These are phyloP conservation scores for Eledone cirrhosa DNA, from an alignment of 2,888 invertebrate species.

Conservation along the genomic window DNA sequence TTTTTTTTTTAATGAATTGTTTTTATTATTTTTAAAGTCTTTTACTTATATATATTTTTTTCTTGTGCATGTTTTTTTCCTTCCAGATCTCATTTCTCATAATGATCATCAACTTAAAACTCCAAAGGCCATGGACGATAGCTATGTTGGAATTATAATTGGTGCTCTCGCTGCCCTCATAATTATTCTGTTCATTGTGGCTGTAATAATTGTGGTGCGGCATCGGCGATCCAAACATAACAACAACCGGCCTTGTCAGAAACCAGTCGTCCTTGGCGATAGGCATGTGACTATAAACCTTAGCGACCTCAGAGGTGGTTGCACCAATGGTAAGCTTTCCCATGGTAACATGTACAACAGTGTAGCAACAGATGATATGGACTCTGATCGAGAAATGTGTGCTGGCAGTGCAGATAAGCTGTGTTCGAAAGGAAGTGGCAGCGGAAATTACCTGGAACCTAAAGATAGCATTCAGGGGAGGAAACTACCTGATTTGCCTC, in stretches of 20 bases:
- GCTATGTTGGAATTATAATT: conserved; percentile 58
- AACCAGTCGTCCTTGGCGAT: conserved; percentile 47
- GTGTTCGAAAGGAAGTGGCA: conserved; percentile 35
- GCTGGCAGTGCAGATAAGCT: conserved; percentile 49
- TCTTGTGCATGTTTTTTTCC: background rate
- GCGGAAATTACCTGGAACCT: conserved; percentile 50
- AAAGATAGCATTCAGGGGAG: conserved; percentile 61
- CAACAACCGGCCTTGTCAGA: conserved; percentile 55
- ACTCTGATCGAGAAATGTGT: conserved; percentile 57
- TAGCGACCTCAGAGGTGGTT: conserved; percentile 69
- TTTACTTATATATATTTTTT: background rate
- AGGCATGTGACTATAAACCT: conserved; percentile 74
- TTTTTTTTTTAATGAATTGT: background rate
- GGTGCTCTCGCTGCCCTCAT: conserved; percentile 74
- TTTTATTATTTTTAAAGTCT: background rate
- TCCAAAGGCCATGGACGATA: conserved; percentile 47
- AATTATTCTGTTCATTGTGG: conserved; percentile 75
- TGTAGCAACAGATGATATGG: conserved; percentile 64
- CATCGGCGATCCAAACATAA: conserved; percentile 57
- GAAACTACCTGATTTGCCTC: conserved; percentile 62
- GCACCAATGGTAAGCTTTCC: conserved; percentile 58
- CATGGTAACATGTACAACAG: conserved; percentile 68
- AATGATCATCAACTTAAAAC: conserved; percentile 32
- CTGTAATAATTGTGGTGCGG: conserved; percentile 73
- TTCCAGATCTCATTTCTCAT: background rate